A percentile compares a stretch with the other conserved stretches of the same genome.
phyloP scores from a whole-genome alignment of 2,797 vertebrate genomes.

The Chaetodon trifasciatus region DNA sequence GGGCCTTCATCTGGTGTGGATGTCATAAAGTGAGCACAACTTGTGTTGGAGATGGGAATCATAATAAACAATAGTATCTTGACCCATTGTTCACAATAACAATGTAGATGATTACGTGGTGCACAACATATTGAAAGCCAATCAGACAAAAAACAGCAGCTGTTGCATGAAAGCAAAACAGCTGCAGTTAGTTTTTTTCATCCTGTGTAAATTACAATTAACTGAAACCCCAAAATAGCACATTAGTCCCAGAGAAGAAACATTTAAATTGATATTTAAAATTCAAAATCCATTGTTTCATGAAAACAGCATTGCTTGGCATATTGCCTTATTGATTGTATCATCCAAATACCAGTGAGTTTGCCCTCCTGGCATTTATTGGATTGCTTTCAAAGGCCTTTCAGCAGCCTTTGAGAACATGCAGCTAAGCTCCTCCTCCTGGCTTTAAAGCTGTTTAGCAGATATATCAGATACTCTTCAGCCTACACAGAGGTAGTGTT shows the following conservation, averaged over 20 bases:
- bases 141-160: slow-evolving; percentile 12
- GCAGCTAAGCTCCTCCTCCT: slow-evolving; percentile 9
- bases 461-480: not conserved
- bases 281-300: not conserved
- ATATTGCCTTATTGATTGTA: slow-evolving; percentile 22
- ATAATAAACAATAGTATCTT: not conserved
- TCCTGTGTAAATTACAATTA: not conserved
- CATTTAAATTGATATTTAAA: not conserved
- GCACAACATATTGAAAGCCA: slow-evolving; percentile 9
- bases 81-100: slow-evolving; percentile 10
- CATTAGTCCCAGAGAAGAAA: slow-evolving; percentile 7
- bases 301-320: slow-evolving; percentile 15
- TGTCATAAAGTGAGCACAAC: slow-evolving; percentile 24
- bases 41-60: not conserved
- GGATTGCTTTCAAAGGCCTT: slow-evolving; percentile 32
- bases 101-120: slow-evolving; percentile 23
- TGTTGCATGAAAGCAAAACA: slow-evolving; percentile 16
- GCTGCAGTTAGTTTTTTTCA: not conserved
- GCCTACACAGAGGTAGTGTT: not conserved
- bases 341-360: slow-evolving; percentile 12
- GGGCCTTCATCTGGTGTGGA: not conserved
- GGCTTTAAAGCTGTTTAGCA: slow-evolving; percentile 15
- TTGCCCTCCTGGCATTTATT: slow-evolving; percentile 26
- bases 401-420: slow-evolving; percentile 9
- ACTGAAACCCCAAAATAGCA: not conserved